Base-by-base conservation (phyloP, 2,797 vertebrate genomes). In the Bradypus variegatus region DNA sequence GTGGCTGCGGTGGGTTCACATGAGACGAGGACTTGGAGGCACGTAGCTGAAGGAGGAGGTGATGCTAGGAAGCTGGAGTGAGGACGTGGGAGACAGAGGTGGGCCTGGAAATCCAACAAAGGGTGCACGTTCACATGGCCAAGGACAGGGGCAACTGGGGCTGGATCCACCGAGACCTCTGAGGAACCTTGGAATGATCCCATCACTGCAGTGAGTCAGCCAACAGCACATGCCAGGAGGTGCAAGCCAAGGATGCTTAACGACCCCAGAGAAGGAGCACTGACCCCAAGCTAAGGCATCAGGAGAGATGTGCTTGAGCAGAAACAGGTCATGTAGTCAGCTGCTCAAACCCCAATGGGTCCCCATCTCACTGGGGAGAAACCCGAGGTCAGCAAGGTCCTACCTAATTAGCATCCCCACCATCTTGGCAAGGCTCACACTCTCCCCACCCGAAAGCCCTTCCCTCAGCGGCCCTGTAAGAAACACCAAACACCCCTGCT, bases 401-500 rank as follows among this genome's bases (percentile, higher is more conserved):
- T 2, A 11, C 36, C 3, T 29, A 13, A 31, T 13, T n/a, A 8
- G 53, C 36, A 82, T 31, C 27, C 60, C 31, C 53, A 8, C 25
- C 8, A 4, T 53, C 29, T 2, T 14, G 29, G 81, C 11, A 14
- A 53, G 21, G 21, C 7, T 45, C n/a, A 11, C 41, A 4, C 10
- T 48, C 50, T 27, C 16, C 33, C 33, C 5, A n/a, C 13, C 38
- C 33, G 70, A 76, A 33, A 50, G 64, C 5, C 29, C n/a, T 12
- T 23, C 36, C 55, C 12, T 13, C 3, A 1, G 16, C 45, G 25
- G n/a, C 12, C 19, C 38, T 14, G 5, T n/a, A 4, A 4, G 67
- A 62, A 77, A 41, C 3, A 7, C 41, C 29, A 15, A 1, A 38
- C 5, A 11, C 31, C 3, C 0, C 7, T 1, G 33, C 38, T 48